Conservation (phyloP, 2,113 vertebrate species). For the Scopus umbretta region DNA sequence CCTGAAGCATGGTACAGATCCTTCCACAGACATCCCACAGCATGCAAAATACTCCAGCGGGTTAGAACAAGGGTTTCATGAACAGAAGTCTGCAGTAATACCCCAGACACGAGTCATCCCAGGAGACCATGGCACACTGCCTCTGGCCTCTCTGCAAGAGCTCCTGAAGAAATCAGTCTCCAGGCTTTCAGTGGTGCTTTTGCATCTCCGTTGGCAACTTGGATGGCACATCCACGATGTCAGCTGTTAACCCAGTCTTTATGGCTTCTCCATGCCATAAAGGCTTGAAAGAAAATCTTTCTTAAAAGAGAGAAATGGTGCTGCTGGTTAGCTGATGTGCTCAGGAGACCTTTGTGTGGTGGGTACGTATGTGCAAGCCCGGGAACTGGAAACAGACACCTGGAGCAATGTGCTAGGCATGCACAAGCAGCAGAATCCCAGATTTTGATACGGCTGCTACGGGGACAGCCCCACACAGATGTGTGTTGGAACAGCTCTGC, state of each 20-base stretch:
- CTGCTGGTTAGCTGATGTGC: background rate
- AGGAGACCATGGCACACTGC: background rate
- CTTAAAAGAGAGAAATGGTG: background rate
- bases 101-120: background rate
- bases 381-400: background rate
- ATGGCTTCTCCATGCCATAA: background rate
- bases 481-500: conserved; percentile 11
- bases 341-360: background rate
- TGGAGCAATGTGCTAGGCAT: background rate
- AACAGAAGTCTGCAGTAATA: background rate
- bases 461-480: conserved; percentile 16
- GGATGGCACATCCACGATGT: background rate
- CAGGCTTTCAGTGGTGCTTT: background rate
- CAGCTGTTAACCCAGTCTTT: background rate
- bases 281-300: background rate
- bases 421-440: background rate
- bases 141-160: background rate
- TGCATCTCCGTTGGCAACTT: background rate
- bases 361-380: background rate
- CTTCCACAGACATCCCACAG: background rate
- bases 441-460: background rate
- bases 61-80: background rate
- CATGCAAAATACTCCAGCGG: background rate
- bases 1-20: background rate
- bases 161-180: background rate